These are phyloP conservation scores for Rhamnusium bicolor DNA, from an alignment of 2,888 invertebrate genomes.

Conservation along the genomic window DNA sequence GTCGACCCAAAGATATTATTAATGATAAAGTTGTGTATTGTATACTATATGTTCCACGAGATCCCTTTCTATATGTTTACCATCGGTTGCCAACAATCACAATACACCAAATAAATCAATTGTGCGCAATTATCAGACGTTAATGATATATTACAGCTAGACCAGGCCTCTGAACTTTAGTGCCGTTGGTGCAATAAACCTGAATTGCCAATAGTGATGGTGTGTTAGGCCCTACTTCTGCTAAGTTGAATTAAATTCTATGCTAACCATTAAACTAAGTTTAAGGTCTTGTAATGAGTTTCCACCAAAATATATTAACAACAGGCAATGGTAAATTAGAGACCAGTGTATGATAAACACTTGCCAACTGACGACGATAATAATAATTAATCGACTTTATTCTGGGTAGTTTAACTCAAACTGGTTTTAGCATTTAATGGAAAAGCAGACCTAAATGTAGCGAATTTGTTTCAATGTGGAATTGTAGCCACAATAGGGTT, in stretches of 20 bases:
- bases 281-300: slow-evolving; percentile 30
- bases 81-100: neutral
- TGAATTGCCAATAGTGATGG: slow-evolving; percentile 11
- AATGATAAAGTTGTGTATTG: neutral
- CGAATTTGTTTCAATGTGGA: slow-evolving; percentile 1
- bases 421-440: neutral
- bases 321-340: slow-evolving; percentile 5
- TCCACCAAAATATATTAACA: slow-evolving; percentile 12
- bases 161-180: slow-evolving; percentile 19
- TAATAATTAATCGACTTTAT: slow-evolving; percentile 29
- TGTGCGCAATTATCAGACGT: neutral
- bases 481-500: neutral
- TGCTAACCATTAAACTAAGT: slow-evolving; percentile 26
- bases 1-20: neutral
- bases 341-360: slow-evolving; percentile 25
- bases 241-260: slow-evolving; percentile 22
- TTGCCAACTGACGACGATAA: slow-evolving; percentile 21
- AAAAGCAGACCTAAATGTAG: slow-evolving; percentile 18
- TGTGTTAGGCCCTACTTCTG: neutral
- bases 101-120: slow-evolving; percentile 13
- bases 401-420: slow-evolving; percentile 16
- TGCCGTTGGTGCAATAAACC: slow-evolving; percentile 12
- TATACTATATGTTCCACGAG: neutral
- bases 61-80: slow-evolving; percentile 4
- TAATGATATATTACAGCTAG: slow-evolving; percentile 6